A percentile compares a stretch with the other conserved stretches of the same genome.
These are phyloP conservation scores for Pangasius krempfi DNA, from an alignment of 2,797 vertebrate genomes.

Conservation along the genomic window DNA sequence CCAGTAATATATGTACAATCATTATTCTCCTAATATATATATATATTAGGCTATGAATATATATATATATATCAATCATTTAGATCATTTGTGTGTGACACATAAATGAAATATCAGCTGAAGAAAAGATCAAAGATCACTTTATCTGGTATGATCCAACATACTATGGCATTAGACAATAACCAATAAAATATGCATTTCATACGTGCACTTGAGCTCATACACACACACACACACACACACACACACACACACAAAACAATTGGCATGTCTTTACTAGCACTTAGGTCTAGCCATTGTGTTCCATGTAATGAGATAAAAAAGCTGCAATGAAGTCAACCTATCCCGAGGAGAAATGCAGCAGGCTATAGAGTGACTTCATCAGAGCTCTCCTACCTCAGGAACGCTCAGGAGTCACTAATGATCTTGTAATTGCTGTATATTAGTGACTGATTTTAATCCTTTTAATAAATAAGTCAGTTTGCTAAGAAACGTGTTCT, in stretches of 20 bases:
- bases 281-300: background rate
- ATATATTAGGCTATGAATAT: background rate
- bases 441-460: constrained; percentile 2
- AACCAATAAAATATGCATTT: background rate
- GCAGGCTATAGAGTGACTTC: constrained; percentile 86
- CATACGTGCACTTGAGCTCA: background rate
- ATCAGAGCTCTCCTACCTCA: constrained; percentile 78
- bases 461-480: background rate
- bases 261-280: background rate
- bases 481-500: background rate
- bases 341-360: constrained; percentile 76
- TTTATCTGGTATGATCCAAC: background rate
- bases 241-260: background rate
- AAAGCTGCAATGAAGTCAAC: constrained; percentile 85
- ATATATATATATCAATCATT: background rate
- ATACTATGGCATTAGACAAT: background rate
- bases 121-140: background rate
- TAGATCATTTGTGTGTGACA: background rate
- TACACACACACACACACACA: background rate
- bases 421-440: background rate
- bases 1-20: background rate
- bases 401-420: background rate
- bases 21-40: background rate
- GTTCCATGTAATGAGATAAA: constrained; percentile 56
- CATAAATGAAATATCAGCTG: background rate